Base-by-base conservation (phyloP, 2,888 invertebrate genomes). In the Hydroisotoma schaefferi region DNA sequence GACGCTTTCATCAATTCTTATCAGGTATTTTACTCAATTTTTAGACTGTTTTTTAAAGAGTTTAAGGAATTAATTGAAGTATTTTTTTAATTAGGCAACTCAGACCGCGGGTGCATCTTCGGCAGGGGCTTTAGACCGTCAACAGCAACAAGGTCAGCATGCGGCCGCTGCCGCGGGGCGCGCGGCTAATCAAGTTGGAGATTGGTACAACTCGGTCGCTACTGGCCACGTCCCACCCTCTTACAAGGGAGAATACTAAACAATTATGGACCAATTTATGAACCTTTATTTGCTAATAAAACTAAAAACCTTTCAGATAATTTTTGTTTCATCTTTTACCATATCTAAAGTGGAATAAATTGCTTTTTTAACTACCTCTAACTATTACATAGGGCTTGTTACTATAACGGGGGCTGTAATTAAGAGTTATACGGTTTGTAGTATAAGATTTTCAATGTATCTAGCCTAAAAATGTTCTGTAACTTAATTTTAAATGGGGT, bases 201-300 rank as follows among this genome's bases (percentile, higher is more conserved):
- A 63, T 10, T 71, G 69, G 69, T 71, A 71, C 59, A 71, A 71
- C 44, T 44, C 69, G 0, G 67, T 71, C 48, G 71, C 71, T 2
- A 71, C 69, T 1, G 71, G 71, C 0, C 58, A 18, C 26, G 71
- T 69, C 10, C 65, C 71, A 2, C 37, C 62, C 0, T 63, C 59
- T 3, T 71, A 71, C 63, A 71, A 71, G 52, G 71, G 71, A n/a
- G 71, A 71, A 63, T 26, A 49, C 12, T 8, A 20, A 22, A 4
- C 46, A 20, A 20, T 46, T 46, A 22, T 25, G 23, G 22, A 6
- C 8, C 46, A 46, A 4, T 26, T 46, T 20, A 20, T 4, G n/a
- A 46, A 15, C 20, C 20, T 46, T 46, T 5, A 6, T 46, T 25
- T 25, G 5, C 46, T 4, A 22, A 46, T 20, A 20, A 4, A 20